Base-by-base conservation (phyloP, 2,888 invertebrate genomes). In the Aphodius sticticus region DNA sequence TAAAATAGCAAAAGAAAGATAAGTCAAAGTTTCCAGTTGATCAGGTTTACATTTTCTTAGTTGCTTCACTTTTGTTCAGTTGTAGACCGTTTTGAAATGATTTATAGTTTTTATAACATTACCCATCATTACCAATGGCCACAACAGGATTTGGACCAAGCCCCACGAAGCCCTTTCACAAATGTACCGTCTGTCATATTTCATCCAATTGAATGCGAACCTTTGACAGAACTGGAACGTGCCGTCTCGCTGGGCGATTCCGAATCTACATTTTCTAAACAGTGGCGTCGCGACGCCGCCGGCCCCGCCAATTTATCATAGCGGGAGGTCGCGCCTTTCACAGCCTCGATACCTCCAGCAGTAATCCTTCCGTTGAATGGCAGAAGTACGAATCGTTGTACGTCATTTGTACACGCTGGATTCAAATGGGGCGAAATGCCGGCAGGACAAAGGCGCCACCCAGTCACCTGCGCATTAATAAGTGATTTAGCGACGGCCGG, bases 341-440 rank as follows among this genome's bases (percentile, higher is more conserved):
- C 36, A 35, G 74, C 36, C 36, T 74, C 37, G 74, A 53, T 53
- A 53, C 69, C 16, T 69, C 76, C 70, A 7, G 26, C 79, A 81
- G 83, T 84, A 84, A 85, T 85, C 84, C 85, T 83, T 85, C 83
- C 80, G 82, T 85, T 83, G 84, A 85, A 84, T 82, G 81, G 81
- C 81, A 84, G 85, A 86, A 88, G 88, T 88, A 87, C 85, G 85
- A 87, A 87, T 86, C 87, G 86, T 82, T 88, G 88, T 88, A 87
- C 84, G 87, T 86, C 87, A 87, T 88, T 88, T 87, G 87, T 87
- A 86, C 71, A 82, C 83, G 84, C 83, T 83, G 80, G 80, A 81
- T 82, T 84, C 83, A 83, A 85, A 83, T 83, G 83, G 83, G 80
- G 72, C 75, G 75, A 15, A 70, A 37, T 36, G 38, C 75, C 36